These are phyloP conservation scores for Coenonympha arcania DNA, from an alignment of 2,888 invertebrate species.

Conservation along the genomic window DNA sequence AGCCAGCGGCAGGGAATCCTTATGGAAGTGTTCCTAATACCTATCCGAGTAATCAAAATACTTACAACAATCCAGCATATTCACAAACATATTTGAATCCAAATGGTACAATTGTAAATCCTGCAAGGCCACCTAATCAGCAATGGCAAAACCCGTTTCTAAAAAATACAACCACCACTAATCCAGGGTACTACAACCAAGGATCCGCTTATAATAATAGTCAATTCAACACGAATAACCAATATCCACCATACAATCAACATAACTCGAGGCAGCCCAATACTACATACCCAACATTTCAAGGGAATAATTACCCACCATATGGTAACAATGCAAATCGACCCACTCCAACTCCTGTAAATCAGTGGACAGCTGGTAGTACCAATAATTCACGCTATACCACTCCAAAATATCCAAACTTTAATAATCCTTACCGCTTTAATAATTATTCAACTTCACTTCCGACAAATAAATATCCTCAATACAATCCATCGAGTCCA, in stretches of 20 bases:
- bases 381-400: not conserved
- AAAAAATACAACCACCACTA: not conserved
- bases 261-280: not conserved
- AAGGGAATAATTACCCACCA: not conserved
- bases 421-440: not conserved
- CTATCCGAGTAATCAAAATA: conserved; percentile 4
- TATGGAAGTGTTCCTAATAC: not conserved
- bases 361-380: not conserved
- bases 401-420: not conserved
- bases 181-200: conserved; percentile 1
- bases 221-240: not conserved
- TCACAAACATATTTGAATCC: not conserved
- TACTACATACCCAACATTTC: not conserved
- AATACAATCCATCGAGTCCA: conserved; percentile 1
- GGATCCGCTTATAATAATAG: not conserved
- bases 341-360: not conserved
- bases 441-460: not conserved
- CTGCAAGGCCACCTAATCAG: conserved; percentile 9
- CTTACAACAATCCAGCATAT: conserved; percentile 14
- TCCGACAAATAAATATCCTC: not conserved
- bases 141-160: not conserved
- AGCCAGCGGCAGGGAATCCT: not conserved
- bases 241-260: conserved; percentile 3
- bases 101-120: not conserved
- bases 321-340: not conserved